Conservation (phyloP, 2,797 vertebrate genomes). For the Calcarius lapponicus region DNA sequence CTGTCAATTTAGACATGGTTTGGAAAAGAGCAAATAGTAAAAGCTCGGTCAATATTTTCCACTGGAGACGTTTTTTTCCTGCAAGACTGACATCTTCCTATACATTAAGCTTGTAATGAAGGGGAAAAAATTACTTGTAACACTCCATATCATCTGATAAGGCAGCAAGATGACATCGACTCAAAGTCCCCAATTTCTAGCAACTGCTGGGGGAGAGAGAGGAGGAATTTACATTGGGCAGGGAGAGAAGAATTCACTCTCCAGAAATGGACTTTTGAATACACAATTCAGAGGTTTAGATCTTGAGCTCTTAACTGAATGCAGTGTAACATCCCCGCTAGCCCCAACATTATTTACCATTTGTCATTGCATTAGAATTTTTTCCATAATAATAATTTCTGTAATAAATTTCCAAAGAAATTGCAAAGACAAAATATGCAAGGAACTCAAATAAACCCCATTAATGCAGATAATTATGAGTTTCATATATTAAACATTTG, state of each 20-base stretch:
- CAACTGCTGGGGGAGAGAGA: background rate
- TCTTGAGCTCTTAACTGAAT: background rate
- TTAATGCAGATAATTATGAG: background rate
- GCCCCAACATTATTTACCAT: background rate
- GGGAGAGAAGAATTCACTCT: background rate
- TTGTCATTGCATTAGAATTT: background rate
- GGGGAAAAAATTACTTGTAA: background rate
- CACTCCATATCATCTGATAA: background rate
- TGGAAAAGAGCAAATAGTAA: background rate
- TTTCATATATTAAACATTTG: background rate
- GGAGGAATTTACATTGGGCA: background rate
- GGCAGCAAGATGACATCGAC: background rate
- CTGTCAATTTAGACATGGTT: background rate
- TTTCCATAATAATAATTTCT: background rate
- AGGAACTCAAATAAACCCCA: background rate
- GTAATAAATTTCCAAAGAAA: background rate
- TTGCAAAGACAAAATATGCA: background rate
- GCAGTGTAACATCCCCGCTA: background rate
- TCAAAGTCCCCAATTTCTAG: background rate
- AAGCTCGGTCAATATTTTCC: background rate
- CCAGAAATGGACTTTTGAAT: background rate
- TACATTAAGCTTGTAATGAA: background rate
- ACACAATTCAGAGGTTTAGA: background rate
- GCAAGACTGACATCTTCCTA: fast-evolving
- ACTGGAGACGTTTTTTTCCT: background rate